phyloP scores from a whole-genome alignment of 2,113 vertebrate species.

The Climacteris rufus region DNA sequence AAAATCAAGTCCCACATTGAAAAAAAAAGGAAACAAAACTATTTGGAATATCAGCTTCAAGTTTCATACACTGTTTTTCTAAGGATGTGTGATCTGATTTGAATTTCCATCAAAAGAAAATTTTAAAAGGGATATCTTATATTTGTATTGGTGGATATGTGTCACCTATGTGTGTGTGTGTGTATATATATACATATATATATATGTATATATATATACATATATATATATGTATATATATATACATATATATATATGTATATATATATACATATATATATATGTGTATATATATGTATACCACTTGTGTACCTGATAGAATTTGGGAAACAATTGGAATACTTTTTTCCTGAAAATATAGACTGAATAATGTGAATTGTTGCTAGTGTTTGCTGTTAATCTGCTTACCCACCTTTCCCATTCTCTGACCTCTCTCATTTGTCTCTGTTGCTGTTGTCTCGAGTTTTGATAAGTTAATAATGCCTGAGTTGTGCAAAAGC shows the following conservation, averaged over 20 bases:
- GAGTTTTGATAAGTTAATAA: neutral
- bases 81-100: neutral
- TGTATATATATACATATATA: no score
- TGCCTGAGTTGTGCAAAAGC: neutral
- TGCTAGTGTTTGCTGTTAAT: neutral
- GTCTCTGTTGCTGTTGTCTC: neutral
- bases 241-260: neutral
- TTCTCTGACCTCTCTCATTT: neutral
- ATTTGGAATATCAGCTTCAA: neutral
- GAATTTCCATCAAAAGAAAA: neutral
- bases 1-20: neutral
- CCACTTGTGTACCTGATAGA: neutral
- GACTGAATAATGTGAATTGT: neutral
- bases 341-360: neutral
- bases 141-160: neutral
- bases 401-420: neutral
- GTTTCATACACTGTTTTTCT: neutral
- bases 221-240: neutral
- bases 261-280: neutral
- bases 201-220: no score
- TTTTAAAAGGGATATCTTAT: neutral
- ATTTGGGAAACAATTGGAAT: neutral
- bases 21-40: neutral
- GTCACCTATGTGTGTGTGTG: fast-evolving
- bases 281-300: neutral